Conservation (phyloP, 2,797 vertebrate genomes). For the Pseudocheirus occidentalis region DNA sequence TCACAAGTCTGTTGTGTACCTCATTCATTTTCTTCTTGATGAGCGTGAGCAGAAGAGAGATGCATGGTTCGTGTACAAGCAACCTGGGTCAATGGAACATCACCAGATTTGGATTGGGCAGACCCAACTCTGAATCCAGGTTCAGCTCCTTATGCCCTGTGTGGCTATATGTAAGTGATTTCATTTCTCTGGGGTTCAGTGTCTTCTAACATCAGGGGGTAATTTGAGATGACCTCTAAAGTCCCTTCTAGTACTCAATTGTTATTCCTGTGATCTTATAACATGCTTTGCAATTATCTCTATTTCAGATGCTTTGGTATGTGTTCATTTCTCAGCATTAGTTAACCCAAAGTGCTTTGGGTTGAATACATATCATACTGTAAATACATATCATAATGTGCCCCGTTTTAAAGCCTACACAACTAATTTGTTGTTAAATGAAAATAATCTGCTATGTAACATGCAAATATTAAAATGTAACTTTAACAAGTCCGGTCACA, state of each 20-base stretch:
- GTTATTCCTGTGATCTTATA: neutral
- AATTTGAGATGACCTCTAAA: neutral
- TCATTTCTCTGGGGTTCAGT: neutral
- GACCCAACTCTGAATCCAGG: neutral
- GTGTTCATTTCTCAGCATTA: constrained; percentile 22
- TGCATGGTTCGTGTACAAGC: neutral
- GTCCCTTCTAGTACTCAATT: neutral
- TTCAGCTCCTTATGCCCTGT: neutral
- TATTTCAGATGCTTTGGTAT: constrained; percentile 45
- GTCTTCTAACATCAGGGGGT: constrained; percentile 3
- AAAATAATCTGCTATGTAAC: constrained; percentile 81
- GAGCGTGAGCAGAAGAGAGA: neutral
- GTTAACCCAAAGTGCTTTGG: constrained; percentile 27
- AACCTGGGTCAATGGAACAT: neutral
- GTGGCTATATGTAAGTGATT: constrained; percentile 17
- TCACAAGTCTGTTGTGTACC: neutral
- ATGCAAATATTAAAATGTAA: constrained; percentile 82
- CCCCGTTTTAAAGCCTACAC: constrained; percentile 71
- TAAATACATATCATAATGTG: constrained; percentile 76
- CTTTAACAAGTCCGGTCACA: constrained; percentile 81
- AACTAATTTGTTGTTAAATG: constrained; percentile 76
- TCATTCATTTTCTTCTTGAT: neutral
- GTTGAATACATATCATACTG: constrained; percentile 34
- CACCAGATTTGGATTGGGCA: neutral
- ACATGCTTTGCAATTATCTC: neutral